Evolutionary conservation across 2,888 invertebrate genomes (phyloP).

Genomic region (Theretra japonica): DNA sequence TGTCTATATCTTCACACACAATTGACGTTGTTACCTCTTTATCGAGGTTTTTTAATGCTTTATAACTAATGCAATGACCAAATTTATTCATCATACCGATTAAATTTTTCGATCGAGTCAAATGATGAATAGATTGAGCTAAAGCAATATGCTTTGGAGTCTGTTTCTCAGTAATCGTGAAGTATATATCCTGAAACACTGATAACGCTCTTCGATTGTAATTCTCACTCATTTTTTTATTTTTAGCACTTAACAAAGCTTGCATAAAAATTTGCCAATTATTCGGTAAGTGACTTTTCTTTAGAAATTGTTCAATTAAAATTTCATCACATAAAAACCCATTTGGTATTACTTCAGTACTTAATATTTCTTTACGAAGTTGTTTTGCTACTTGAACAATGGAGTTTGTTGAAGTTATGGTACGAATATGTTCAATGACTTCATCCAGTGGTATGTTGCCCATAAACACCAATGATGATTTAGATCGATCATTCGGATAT

Average conservation of each 20-base stretch:
- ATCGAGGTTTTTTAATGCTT: conserved; percentile 33
- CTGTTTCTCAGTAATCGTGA: conserved; percentile 31
- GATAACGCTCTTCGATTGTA: neutral
- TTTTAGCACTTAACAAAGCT: neutral
- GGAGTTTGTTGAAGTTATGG: too few species aligned
- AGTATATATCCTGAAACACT: conserved; percentile 14
- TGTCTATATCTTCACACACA: conserved; percentile 26
- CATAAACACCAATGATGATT: conserved; percentile 30
- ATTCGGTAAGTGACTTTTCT: conserved; percentile 1
- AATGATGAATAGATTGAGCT: conserved; percentile 34
- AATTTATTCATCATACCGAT: conserved; percentile 29
- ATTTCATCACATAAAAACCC: conserved; percentile 27
- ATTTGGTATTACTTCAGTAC: conserved; percentile 26
- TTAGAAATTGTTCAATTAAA: neutral
- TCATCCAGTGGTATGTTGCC: conserved; percentile 25
- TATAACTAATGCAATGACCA: conserved; percentile 31
- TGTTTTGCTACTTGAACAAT: conserved; percentile 1
- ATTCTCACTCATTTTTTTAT: neutral
- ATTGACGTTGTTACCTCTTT: conserved; percentile 31
- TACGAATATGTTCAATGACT: conserved; percentile 15
- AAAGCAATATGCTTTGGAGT: conserved; percentile 34
- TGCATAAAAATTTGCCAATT: neutral
- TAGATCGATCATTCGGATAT: conserved; percentile 30
- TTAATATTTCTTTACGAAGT: conserved; percentile 7
- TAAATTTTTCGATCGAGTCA: conserved; percentile 33